Evolutionary conservation across 2,888 invertebrate genomes (phyloP).

Genomic region (Hypselothyrea guttata): DNA sequence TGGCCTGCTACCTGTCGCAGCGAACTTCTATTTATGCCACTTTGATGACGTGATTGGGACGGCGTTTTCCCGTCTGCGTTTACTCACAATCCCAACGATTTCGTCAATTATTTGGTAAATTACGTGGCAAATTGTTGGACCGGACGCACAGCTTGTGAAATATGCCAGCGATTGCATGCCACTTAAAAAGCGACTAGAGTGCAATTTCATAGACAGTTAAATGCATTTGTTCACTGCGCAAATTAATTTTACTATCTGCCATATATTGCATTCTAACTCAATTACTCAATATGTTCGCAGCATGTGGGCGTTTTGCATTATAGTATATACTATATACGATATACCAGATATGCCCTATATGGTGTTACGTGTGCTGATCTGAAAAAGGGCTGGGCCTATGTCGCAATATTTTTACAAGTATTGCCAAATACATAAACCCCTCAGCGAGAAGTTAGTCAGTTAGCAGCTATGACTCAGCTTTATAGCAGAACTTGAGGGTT

Average conservation of each 20-base stretch:
- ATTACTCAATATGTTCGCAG: too few relatives aligned
- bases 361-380: constrained; percentile 25
- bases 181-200: too few relatives aligned
- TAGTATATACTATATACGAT: too few relatives aligned
- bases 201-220: not conserved
- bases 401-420: constrained; percentile 3
- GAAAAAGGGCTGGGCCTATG: constrained; percentile 17
- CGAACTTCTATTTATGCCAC: not conserved
- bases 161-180: constrained; percentile 25
- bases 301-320: too few relatives aligned
- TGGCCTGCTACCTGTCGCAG: constrained; percentile 27
- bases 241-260: constrained; percentile 28
- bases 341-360: constrained; percentile 10
- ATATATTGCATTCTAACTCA: constrained; percentile 27
- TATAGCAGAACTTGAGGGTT: not conserved
- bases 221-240: not conserved
- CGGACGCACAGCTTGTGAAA: constrained; percentile 62
- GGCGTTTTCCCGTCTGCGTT: constrained; percentile 19
- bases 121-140: constrained; percentile 51
- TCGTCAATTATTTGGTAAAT: constrained; percentile 65
- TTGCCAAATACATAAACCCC: not conserved
- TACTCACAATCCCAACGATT: constrained; percentile 43
- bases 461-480: not conserved
- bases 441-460: not conserved
- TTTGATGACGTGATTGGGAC: constrained; percentile 59